Base-by-base conservation (phyloP, 2,797 vertebrate genomes). In the Gouania willdenowi region DNA sequence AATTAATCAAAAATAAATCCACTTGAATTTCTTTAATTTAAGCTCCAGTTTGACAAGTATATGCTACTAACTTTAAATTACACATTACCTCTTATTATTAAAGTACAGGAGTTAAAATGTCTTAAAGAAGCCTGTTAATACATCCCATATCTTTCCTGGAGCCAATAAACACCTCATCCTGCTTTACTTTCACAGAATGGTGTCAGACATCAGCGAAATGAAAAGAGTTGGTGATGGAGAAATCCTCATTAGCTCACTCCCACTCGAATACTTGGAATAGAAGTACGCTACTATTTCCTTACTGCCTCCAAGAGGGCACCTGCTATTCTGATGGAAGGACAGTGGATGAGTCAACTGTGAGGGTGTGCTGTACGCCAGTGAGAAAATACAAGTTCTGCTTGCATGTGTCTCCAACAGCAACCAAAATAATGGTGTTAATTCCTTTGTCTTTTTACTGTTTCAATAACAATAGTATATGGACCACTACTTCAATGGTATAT, bases 241-340 rank as follows among this genome's bases (percentile, higher is more conserved):
- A 67, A 61, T 62, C 48, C 67, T 77, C 61, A 74, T 81, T 72
- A 72, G 46, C 54, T 52, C 23, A 60, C 76, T 68, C 81, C 75
- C 71, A 76, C 79, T 77, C 65, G 77, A 54, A 66, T 56, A 63
- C 76, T 72, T 72, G 64, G 54, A 76, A 81, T 79, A 75, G 52
- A 72, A 52, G n/a, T n/a, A n/a, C n/a, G n/a, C 26, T 71, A 70
- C 61, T 66, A 54, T 63, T 67, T 69, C 51, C 78, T 74, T 65
- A 68, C 65, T 72, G 59, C 65, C 56, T 77, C 56, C 45, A 49
- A 72, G 60, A 75, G 57, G 54, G 46, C 33, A 55, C 42, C 63
- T 25, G 22, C 28, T 63, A 47, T 59, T 53, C 48, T 73, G 43
- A 75, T 74, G 43, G 46, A 68, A 66, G 51, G 35, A 40, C 41